Conservation (phyloP, 2,797 vertebrate genomes). For the Hipposideros larvatus region DNA sequence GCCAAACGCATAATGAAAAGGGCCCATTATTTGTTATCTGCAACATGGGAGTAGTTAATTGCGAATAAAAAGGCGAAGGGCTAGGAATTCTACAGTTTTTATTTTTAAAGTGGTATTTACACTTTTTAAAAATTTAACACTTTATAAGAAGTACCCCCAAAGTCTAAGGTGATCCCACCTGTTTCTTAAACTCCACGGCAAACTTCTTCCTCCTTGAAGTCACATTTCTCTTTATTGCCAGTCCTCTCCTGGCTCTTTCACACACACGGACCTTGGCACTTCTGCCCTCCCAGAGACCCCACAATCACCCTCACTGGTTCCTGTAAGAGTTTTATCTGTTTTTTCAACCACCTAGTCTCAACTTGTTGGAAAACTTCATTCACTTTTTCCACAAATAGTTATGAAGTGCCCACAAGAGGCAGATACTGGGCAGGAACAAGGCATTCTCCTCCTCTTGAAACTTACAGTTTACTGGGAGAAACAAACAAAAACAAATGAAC, state of each 20-base stretch:
- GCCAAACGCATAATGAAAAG: neutral
- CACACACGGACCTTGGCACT: too few species aligned
- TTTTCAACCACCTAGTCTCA: neutral
- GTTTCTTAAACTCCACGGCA: neutral
- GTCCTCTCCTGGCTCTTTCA: neutral
- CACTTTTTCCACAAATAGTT: neutral
- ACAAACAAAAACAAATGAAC: neutral
- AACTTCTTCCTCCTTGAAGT: neutral
- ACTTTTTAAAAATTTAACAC: neutral
- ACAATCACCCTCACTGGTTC: neutral
- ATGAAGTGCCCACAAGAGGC: neutral
- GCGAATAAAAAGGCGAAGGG: neutral
- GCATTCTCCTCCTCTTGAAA: neutral
- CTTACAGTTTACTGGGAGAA: neutral
- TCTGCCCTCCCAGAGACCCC: neutral
- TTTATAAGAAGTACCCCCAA: neutral
- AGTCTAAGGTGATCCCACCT: neutral
- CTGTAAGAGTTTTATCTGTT: neutral
- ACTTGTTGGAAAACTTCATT: neutral
- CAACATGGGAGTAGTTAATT: neutral
- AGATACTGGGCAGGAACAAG: neutral
- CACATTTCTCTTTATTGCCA: neutral
- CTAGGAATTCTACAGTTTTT: neutral
- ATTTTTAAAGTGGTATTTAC: neutral
- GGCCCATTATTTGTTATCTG: neutral